Conservation (phyloP, 1,140 invertebrate species). For the Brachionus plicatilis region DNA sequence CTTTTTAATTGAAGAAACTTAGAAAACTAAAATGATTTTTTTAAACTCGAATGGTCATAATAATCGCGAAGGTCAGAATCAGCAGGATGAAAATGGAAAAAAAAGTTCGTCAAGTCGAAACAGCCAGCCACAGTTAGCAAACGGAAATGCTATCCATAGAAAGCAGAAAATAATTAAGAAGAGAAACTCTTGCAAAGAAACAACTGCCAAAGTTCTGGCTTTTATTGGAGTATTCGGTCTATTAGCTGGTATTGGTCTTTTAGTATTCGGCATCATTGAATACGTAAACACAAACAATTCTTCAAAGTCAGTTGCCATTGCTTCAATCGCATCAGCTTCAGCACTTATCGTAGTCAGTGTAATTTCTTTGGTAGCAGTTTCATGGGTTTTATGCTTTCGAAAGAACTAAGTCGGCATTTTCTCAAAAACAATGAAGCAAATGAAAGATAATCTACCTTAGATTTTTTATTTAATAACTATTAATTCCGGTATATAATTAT, state of each 20-base stretch:
- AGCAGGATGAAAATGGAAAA: not conserved
- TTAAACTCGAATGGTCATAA: not conserved
- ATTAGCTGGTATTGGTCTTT: conserved; percentile 34
- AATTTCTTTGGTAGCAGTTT: not conserved
- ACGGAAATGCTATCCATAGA: not conserved
- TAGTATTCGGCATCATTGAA: conserved; percentile 25
- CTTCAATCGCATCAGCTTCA: not conserved
- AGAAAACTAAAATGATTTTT: not conserved
- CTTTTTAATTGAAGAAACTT: not conserved
- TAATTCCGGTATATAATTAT: not conserved
- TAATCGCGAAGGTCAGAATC: not conserved
- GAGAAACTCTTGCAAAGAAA: not conserved
- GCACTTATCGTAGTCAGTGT: not conserved
- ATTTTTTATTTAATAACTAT: not conserved
- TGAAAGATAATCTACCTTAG: not conserved
- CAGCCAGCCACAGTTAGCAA: not conserved
- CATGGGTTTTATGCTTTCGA: not conserved
- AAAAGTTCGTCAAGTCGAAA: not conserved
- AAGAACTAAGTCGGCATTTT: not conserved
- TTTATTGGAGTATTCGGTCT: not conserved
- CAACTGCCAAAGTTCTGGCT: conserved; percentile 16
- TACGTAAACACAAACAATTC: not conserved
- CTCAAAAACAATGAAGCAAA: not conserved
- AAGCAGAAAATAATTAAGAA: not conserved
- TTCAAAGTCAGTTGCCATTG: not conserved